These are phyloP conservation scores for Gasterosteus nipponicus DNA, from an alignment of 2,113 vertebrate species.

Conservation along the genomic window DNA sequence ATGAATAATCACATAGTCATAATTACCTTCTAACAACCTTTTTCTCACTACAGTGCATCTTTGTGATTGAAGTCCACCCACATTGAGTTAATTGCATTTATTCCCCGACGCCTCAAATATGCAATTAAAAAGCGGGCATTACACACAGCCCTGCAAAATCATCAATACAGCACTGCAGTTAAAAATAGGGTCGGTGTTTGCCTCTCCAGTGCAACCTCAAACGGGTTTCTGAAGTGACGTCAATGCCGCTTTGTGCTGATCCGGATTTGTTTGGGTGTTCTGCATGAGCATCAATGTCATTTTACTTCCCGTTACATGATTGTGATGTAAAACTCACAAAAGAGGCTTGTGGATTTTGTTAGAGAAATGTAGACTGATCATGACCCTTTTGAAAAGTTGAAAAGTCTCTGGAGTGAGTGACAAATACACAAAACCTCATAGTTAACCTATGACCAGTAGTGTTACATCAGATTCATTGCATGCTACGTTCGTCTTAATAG, in stretches of 20 bases:
- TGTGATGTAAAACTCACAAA: background rate
- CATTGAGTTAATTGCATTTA: constrained; percentile 82
- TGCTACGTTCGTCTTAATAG: background rate
- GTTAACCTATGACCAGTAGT: background rate
- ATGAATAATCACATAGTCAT: constrained; percentile 79
- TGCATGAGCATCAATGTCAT: background rate
- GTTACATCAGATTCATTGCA: background rate
- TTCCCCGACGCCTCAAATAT: constrained; percentile 73
- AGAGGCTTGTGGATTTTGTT: background rate
- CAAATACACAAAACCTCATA: background rate
- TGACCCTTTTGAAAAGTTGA: background rate
- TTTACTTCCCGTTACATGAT: background rate
- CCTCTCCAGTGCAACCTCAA: constrained; percentile 27
- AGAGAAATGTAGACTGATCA: background rate
- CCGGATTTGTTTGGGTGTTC: background rate
- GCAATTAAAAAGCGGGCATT: constrained; percentile 78
- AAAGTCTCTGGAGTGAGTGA: background rate
- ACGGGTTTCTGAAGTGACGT: constrained; percentile 22
- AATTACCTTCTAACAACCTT: constrained; percentile 79
- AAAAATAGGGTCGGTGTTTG: constrained; percentile 56
- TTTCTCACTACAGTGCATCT: constrained; percentile 79
- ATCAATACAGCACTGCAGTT: constrained; percentile 64
- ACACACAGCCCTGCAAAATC: constrained; percentile 71
- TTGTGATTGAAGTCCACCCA: constrained; percentile 82
- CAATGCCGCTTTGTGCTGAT: background rate